These are phyloP conservation scores for Anguilla marmorata DNA, from an alignment of 2,797 vertebrate genomes.

Conservation along the genomic window DNA sequence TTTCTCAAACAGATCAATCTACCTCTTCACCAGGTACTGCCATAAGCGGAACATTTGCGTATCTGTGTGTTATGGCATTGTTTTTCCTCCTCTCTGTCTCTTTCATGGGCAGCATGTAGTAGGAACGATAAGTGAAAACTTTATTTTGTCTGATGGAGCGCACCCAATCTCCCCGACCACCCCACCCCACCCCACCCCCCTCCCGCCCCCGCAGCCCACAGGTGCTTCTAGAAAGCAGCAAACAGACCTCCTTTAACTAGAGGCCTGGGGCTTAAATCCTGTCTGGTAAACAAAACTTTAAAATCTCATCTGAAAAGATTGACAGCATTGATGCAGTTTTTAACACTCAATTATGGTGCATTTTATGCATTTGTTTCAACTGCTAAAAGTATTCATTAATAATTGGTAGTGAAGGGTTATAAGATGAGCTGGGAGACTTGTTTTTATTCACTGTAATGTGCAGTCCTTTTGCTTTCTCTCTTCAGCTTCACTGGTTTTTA, in stretches of 20 bases:
- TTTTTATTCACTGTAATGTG: background rate
- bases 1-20: slow-evolving; percentile 91
- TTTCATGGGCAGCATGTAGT: background rate
- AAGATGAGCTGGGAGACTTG: background rate
- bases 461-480: background rate
- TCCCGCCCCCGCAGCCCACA: background rate
- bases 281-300: background rate
- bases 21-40: slow-evolving; percentile 86
- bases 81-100: background rate
- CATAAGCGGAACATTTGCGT: background rate
- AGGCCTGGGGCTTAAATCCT: background rate
- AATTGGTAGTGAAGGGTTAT: background rate
- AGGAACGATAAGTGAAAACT: background rate
- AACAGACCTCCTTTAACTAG: background rate
- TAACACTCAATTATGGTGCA: background rate
- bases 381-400: background rate
- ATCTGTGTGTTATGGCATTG: no score
- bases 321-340: background rate
- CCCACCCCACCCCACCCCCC: background rate
- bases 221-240: background rate
- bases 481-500: slow-evolving; percentile 28
- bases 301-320: background rate
- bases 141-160: background rate
- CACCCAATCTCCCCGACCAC: background rate
- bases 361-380: slow-evolving; percentile 1